Conservation (phyloP, 2,888 invertebrate genomes). For the Microctonus brassicae region DNA sequence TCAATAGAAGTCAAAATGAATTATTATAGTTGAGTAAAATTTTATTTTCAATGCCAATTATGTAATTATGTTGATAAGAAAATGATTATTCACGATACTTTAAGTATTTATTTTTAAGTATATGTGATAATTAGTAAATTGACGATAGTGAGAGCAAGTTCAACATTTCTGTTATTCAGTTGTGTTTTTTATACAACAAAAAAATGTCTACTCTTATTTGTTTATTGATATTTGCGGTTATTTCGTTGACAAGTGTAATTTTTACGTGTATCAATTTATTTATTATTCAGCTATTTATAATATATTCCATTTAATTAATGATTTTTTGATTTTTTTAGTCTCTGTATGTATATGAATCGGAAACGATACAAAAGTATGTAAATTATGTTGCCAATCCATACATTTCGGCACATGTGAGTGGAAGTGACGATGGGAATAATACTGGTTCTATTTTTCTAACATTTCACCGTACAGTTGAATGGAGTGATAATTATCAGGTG, state of each 20-base stretch:
- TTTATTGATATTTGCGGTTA: background rate
- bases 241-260: background rate
- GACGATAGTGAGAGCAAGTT: background rate
- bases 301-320: background rate
- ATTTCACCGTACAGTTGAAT: background rate
- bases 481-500: background rate
- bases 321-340: background rate
- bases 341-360: background rate
- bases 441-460: constrained; percentile 1
- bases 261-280: background rate
- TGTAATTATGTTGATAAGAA: too few species aligned
- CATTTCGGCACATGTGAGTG: background rate
- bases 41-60: too few species aligned
- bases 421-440: background rate
- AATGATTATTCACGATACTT: too few species aligned
- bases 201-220: background rate
- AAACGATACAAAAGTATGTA: background rate
- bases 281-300: background rate
- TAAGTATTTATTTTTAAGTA: too few species aligned
- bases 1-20: too few species aligned
- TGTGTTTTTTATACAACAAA: background rate
- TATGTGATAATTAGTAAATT: background rate
- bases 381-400: constrained; percentile 9
- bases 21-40: too few species aligned
- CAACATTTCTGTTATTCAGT: background rate